Evolutionary conservation across 2,888 invertebrate species (phyloP).

Genomic region (Caenorhabditis macrosperma): DNA sequence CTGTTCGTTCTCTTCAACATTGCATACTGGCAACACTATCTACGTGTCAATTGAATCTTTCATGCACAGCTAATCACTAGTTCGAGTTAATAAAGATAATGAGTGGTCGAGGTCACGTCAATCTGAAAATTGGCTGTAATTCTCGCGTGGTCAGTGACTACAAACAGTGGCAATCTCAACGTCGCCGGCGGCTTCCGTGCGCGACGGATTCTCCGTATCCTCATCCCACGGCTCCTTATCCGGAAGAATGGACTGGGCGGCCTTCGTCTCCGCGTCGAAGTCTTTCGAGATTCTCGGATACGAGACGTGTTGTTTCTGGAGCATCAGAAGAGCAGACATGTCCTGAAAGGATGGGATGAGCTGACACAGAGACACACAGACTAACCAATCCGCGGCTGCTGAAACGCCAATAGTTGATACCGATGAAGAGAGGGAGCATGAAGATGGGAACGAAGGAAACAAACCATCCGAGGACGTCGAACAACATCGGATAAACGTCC

Average conservation of each 20-base stretch:
- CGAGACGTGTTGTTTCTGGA: conserved; percentile 50
- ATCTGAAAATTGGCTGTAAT: conserved; percentile 3
- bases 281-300: conserved; percentile 26
- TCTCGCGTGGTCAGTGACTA: neutral
- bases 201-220: neutral
- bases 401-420: neutral
- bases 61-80: no score
- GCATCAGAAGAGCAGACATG: conserved; percentile 7
- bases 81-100: neutral
- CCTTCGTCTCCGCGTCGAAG: neutral
- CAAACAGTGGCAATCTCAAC: conserved; percentile 2
- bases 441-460: conserved; percentile 1
- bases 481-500: neutral
- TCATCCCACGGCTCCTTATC: conserved; percentile 51
- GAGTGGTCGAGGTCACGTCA: neutral
- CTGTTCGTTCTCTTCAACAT: neutral
- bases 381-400: conserved; percentile 9
- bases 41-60: neutral
- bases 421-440: conserved; percentile 1
- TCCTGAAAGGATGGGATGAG: neutral
- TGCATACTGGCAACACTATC: neutral
- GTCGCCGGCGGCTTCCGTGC: neutral
- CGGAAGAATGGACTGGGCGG: conserved; percentile 12
- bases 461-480: conserved; percentile 19
- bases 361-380: neutral